phyloP scores from a whole-genome alignment of 2,888 invertebrate genomes.

The Lucinisca nassula region DNA sequence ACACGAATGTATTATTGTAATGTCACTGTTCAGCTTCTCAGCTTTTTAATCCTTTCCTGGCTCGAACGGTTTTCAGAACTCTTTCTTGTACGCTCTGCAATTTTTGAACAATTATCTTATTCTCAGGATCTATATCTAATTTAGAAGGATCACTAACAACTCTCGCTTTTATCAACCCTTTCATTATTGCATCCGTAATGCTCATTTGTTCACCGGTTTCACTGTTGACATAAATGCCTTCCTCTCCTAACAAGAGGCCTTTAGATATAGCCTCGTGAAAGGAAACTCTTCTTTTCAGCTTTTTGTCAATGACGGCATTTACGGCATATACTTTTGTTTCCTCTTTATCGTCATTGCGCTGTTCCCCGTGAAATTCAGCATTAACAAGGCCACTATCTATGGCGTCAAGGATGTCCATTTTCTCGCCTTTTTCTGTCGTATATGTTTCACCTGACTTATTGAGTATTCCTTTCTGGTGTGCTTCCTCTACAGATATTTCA shows the following conservation, averaged over 20 bases:
- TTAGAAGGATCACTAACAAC: slow-evolving; percentile 81
- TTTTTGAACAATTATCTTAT: slow-evolving; percentile 85
- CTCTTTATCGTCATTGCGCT: slow-evolving; percentile 69
- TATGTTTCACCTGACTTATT: slow-evolving; percentile 74
- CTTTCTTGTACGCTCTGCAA: slow-evolving; percentile 81
- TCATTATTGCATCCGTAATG: slow-evolving; percentile 86
- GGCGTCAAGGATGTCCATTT: slow-evolving; percentile 81
- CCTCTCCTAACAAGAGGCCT: slow-evolving; percentile 82
- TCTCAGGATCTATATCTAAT: slow-evolving; percentile 86
- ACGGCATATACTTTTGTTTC: slow-evolving; percentile 86
- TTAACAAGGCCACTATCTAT: slow-evolving; percentile 80
- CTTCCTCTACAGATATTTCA: slow-evolving; percentile 73
- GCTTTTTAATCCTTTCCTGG: slow-evolving; percentile 80
- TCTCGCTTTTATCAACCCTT: slow-evolving; percentile 86
- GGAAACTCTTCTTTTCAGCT: slow-evolving; percentile 76
- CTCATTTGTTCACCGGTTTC: slow-evolving; percentile 80
- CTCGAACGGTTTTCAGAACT: slow-evolving; percentile 80
- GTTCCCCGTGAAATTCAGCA: slow-evolving; percentile 78
- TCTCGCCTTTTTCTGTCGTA: slow-evolving; percentile 77
- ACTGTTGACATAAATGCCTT: slow-evolving; percentile 85
- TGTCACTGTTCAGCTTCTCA: not conserved
- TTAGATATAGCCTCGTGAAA: slow-evolving; percentile 77
- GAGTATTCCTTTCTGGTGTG: slow-evolving; percentile 77
- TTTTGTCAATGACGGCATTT: slow-evolving; percentile 85
- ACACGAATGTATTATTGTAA: too few species aligned